Evolutionary conservation across 2,113 vertebrate species (phyloP).

Genomic region (Dunckerocampus dactyliophorus): DNA sequence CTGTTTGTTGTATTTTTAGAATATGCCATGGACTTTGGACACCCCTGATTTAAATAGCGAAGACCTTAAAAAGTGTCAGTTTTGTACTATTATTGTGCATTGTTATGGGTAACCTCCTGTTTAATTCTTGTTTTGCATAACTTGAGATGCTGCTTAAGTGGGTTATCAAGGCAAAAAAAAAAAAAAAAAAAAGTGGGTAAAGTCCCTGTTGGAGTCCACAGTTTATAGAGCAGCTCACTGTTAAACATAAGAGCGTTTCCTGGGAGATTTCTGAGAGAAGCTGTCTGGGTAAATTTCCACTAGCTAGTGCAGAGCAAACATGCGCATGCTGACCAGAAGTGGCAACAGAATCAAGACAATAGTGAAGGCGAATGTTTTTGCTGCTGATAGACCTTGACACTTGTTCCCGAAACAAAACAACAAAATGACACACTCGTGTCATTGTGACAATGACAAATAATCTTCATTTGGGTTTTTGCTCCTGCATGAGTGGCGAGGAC

Average conservation of each 20-base stretch:
- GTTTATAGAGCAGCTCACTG: slow-evolving; percentile 22
- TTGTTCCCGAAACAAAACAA: no score
- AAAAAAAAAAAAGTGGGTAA: not conserved
- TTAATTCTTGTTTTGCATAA: not conserved
- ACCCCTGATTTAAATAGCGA: no score
- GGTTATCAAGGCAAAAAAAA: not conserved
- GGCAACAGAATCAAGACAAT: slow-evolving; percentile 1
- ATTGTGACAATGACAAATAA: no score
- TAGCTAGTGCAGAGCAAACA: not conserved
- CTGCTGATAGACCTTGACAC: no score
- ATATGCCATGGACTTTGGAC: no score
- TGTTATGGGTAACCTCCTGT: no score
- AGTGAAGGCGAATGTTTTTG: not conserved
- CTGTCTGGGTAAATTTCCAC: slow-evolving; percentile 51
- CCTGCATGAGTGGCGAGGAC: no score
- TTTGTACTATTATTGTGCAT: no score
- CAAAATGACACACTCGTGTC: no score
- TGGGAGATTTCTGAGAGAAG: slow-evolving; percentile 29
- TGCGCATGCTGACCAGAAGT: slow-evolving; percentile 7
- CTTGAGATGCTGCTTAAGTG: not conserved
- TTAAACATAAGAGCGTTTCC: slow-evolving; percentile 32
- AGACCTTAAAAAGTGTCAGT: no score
- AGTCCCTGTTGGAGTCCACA: not conserved
- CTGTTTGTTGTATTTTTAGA: no score
- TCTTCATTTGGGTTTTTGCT: no score